These are phyloP conservation scores for Brenthis ino DNA, from an alignment of 2,888 invertebrate species.

Conservation along the genomic window DNA sequence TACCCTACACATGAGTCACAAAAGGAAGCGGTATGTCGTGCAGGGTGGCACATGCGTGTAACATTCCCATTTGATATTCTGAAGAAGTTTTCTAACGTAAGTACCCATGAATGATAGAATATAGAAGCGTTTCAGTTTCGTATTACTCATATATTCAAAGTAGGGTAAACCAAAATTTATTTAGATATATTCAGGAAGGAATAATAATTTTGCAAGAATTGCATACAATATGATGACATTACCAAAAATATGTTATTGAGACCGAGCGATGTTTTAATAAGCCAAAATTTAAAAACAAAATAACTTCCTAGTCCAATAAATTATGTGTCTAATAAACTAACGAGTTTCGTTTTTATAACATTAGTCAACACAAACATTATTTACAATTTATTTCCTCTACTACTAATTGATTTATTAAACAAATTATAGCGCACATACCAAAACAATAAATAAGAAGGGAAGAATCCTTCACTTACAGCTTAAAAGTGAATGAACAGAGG, in stretches of 20 bases:
- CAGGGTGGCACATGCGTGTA: conserved; percentile 43
- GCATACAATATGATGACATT: neutral
- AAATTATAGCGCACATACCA: neutral
- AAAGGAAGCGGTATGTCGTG: conserved; percentile 53
- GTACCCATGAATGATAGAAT: conserved; percentile 29
- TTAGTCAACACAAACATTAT: neutral
- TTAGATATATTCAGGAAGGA: no score
- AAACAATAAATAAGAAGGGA: neutral
- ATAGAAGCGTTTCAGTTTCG: conserved; percentile 23
- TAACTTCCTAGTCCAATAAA: neutral
- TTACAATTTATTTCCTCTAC: conserved; percentile 9
- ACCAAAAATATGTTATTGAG: neutral
- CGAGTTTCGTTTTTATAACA: no score
- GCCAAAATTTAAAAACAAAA: neutral
- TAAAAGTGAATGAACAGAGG: conserved; percentile 41
- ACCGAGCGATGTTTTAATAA: no score
- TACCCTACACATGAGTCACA: conserved; percentile 64
- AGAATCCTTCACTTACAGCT: conserved; percentile 5
- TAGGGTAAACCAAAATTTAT: neutral
- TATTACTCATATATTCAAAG: conserved; percentile 27
- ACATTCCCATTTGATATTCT: conserved; percentile 46
- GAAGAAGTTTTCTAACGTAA: conserved; percentile 47
- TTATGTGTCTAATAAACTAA: neutral
- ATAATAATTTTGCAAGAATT: no score
- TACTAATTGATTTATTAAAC: conserved; percentile 16